Base-by-base conservation (phyloP, 2,797 vertebrate species). In the Botia almorhae region DNA sequence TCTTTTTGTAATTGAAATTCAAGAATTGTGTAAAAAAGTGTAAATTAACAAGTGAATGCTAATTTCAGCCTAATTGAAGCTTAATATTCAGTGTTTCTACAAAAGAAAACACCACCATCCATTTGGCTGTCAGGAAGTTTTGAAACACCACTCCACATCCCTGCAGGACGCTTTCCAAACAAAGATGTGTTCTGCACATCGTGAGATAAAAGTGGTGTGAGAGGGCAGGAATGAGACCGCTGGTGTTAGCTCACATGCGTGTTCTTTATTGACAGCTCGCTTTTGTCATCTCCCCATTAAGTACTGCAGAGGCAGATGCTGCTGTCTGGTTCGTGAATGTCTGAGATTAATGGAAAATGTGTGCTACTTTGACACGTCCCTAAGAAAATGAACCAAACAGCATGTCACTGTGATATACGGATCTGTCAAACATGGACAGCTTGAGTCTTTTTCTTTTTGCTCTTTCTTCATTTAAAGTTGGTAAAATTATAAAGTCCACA, bases 261-360 rank as follows among this genome's bases (percentile, higher is more conserved):
- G 2, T 51, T 58, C 46, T 48, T 48, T 21, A 60, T 36, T 46
- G 39, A 43, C 53, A 33, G 56, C 74, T 43, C 48, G 63, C 26
- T 71, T 79, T 79, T 78, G 46, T 71, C 64, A 21, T 55, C 2
- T 14, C 51, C 33, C 51, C 23, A 26, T 68, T 76, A 55, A 76
- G 48, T 3, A 21, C 2, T 11, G 51, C 75, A 70, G 55, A 60
- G 55, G 65, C 36, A n/a, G 53, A 55, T 19, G n/a, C 33, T 33
- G 12, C 50, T 43, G 23, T 43, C 19, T 53, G 68, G 43, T 39
- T 71, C 10, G 48, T 53, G 65, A 60, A 74, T 19, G 0, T 16
- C 4, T 11, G 36, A 48, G 56, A 69, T 70, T 39, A 69, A 61
- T 70, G 11, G 53, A 70, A 69, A 7, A 29, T 64, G 11, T 11